Percentiles rank a stretch among this genome's conserved stretches.
phyloP scores from a whole-genome alignment of 2,797 vertebrate species.

The Acipenser ruthenus region DNA sequence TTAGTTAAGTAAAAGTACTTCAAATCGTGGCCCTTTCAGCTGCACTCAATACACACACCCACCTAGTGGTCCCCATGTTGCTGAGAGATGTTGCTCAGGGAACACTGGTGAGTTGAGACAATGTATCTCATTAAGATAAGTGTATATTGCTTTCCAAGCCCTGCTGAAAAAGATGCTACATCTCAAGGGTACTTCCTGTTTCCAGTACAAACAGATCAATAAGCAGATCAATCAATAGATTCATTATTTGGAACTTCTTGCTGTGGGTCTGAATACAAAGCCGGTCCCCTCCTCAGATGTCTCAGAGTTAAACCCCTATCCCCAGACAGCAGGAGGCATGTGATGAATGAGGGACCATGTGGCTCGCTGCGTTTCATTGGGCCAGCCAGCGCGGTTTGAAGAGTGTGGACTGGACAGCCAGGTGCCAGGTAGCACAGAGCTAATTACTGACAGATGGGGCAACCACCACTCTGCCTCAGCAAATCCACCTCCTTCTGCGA shows the following conservation, averaged over 20 bases:
- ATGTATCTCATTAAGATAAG: too few species aligned
- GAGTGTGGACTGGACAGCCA: slow-evolving; percentile 44
- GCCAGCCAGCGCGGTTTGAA: slow-evolving; percentile 23
- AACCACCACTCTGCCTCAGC: slow-evolving; percentile 56
- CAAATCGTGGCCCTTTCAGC: too few species aligned
- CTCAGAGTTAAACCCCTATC: slow-evolving; percentile 18
- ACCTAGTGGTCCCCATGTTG: too few species aligned
- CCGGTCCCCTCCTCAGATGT: slow-evolving; percentile 10
- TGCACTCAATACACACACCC: too few species aligned
- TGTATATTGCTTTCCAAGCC: too few species aligned
- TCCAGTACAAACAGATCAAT: background rate
- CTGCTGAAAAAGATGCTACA: too few species aligned
- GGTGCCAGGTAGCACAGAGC: slow-evolving; percentile 46
- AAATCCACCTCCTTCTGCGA: slow-evolving; percentile 56
- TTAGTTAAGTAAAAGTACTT: too few species aligned
- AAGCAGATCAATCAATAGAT: slow-evolving; percentile 8
- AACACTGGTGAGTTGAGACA: too few species aligned
- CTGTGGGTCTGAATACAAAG: slow-evolving; percentile 1
- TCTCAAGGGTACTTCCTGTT: too few species aligned
- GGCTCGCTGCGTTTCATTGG: slow-evolving; percentile 20
- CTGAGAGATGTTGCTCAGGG: too few species aligned
- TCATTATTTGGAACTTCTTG: background rate
- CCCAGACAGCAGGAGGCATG: slow-evolving; percentile 7
- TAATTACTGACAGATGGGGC: slow-evolving; percentile 68
- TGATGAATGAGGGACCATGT: slow-evolving; percentile 15